Evolutionary conservation across 1,140 invertebrate genomes (phyloP), one percentile per base, ranked within the genome.

Genomic region (Eriosoma lanigerum): DNA sequence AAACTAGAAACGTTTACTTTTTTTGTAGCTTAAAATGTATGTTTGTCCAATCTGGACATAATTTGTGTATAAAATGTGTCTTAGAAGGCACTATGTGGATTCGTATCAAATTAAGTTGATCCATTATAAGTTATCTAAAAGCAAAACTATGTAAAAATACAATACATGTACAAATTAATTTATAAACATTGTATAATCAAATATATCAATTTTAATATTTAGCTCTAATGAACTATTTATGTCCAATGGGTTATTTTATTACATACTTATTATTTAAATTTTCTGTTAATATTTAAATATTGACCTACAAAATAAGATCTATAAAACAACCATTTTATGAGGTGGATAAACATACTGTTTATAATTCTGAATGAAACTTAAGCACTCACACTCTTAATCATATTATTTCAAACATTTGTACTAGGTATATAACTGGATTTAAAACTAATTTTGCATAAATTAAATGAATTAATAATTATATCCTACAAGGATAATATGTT

Each of bases 71-170:
- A 72, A 76, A 76, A 56, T 76, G 72, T 58, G 72, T 58, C 52
- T 76, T 8, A 24, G 32, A 76, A 76, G 72, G 72, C 72, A 76
- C 72, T 76, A 56, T 58, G 32, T 76, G 52, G 54, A 76, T 29
- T 73, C 32, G 1, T 76, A 56, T 76, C 38, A 44, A 44, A 58
- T 15, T 21, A 24, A 58, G 24, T 44, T 73, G 0, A 32, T 73
- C 26, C 21, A 76, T 76, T 76, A 76, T 1, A 76, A 56, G 54
- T 56, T 54, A 24, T 44, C 50, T 76, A 76, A 21, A 76, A 58
- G 52, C 72, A 24, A 76, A 76, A 58, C n/a, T 24, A 76, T 58
- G 32, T 56, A 76, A 76, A 75, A 75, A 56, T 32, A 73, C 19
- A 46, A 56, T 24, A 72, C 68, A 52, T 29, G 48, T 19, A 72